Percentiles rank a stretch among this genome's conserved stretches.
These are phyloP conservation scores for Nemopilema nomurai DNA, from an alignment of 30 jellyfish, hydroid and myxozoan species.

Conservation along the genomic window DNA sequence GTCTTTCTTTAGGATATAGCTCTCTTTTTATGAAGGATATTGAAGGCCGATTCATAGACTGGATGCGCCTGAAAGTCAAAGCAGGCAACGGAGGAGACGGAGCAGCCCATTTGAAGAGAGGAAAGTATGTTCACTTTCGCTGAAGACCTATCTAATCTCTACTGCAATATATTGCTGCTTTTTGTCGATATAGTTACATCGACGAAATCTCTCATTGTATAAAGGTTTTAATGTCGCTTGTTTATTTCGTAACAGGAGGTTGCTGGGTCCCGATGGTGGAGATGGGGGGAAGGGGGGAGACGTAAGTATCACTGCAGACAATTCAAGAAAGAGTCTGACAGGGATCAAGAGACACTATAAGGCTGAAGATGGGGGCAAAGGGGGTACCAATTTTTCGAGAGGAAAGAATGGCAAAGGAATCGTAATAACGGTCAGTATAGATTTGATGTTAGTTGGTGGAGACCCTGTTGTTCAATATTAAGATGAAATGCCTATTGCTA, in stretches of 20 bases:
- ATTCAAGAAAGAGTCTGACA: slow-evolving; percentile 45
- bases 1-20: no score
- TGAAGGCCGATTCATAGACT: slow-evolving; percentile 75
- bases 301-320: slow-evolving; percentile 72
- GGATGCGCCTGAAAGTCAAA: slow-evolving; percentile 69
- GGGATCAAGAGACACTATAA: slow-evolving; percentile 72
- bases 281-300: slow-evolving; percentile 98
- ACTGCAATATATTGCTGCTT: no score
- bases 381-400: slow-evolving; percentile 58
- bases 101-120: slow-evolving; percentile 64
- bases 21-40: slow-evolving; percentile 4
- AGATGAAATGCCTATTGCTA: no score
- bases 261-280: slow-evolving; percentile 99
- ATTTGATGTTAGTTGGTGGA: background rate
- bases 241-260: background rate
- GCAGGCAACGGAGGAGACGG: slow-evolving; percentile 99
- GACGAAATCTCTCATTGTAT: no score
- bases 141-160: background rate
- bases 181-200: no score
- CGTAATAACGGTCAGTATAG: slow-evolving; percentile 58
- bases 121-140: slow-evolving; percentile 53
- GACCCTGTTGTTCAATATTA: no score
- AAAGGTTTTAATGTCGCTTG: background rate
- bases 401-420: slow-evolving; percentile 83
- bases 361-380: slow-evolving; percentile 87